Evolutionary conservation across 1,140 invertebrate genomes (phyloP).

Genomic region (Rhizoglyphus robini): DNA sequence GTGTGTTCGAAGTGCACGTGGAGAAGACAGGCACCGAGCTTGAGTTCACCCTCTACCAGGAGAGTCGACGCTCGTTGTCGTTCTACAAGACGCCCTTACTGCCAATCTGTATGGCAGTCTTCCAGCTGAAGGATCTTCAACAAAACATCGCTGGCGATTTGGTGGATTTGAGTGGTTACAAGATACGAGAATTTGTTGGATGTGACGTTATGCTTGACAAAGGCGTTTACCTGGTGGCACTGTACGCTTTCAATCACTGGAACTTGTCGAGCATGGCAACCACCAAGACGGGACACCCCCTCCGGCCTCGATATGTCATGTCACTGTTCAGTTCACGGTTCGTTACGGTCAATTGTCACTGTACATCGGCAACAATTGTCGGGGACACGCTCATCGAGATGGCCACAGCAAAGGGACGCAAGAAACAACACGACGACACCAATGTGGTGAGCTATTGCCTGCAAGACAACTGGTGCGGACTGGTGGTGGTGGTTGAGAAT

Average conservation of each 20-base stretch:
- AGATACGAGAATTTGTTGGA: constrained; percentile 81
- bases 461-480: constrained; percentile 87
- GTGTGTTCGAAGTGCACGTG: not conserved
- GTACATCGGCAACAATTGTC: constrained; percentile 89
- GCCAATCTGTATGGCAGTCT: constrained; percentile 29
- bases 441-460: constrained; percentile 73
- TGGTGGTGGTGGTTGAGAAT: constrained; percentile 92
- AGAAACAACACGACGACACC: constrained; percentile 59
- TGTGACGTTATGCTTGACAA: constrained; percentile 89
- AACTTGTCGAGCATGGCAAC: constrained; percentile 42
- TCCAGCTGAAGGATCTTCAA: not conserved
- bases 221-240: constrained; percentile 77
- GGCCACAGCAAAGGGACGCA: constrained; percentile 54
- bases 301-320: constrained; percentile 56
- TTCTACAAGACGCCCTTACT: constrained; percentile 30
- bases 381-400: constrained; percentile 67
- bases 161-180: constrained; percentile 77
- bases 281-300: constrained; percentile 79
- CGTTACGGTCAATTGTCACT: constrained; percentile 71
- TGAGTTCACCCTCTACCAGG: constrained; percentile 91
- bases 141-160: not conserved
- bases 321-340: constrained; percentile 34
- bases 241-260: constrained; percentile 92
- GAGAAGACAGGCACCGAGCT: constrained; percentile 31
- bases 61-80: constrained; percentile 80